Percentiles rank a stretch among this genome's conserved stretches.
phyloP scores from a whole-genome alignment of 2,888 invertebrate genomes.

The Thecocarcelia acutangulata region DNA sequence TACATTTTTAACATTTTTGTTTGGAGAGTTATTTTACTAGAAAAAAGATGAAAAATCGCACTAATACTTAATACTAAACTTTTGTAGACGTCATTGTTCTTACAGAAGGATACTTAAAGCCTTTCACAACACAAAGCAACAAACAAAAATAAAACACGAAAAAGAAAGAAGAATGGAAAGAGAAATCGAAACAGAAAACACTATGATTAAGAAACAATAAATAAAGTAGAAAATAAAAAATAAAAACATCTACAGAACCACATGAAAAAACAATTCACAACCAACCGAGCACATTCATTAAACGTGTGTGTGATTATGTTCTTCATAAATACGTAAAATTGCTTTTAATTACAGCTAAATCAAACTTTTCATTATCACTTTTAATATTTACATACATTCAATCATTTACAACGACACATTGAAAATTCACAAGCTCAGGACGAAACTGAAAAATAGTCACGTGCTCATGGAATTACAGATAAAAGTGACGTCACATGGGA shows the following conservation, averaged over 20 bases:
- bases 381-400: too few relatives aligned
- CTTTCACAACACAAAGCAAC: slow-evolving; percentile 30
- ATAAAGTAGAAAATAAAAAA: slow-evolving; percentile 7
- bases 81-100: slow-evolving; percentile 66
- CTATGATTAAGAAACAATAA: slow-evolving; percentile 55
- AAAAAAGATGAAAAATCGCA: slow-evolving; percentile 19
- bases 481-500: slow-evolving; percentile 38
- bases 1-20: slow-evolving; percentile 48
- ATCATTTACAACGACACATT: slow-evolving; percentile 1
- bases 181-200: background rate
- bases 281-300: too few relatives aligned
- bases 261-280: background rate
- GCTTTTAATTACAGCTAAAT: too few relatives aligned
- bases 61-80: slow-evolving; percentile 55
- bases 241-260: background rate
- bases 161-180: slow-evolving; percentile 16
- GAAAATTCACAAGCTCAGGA: background rate
- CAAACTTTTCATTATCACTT: too few relatives aligned
- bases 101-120: slow-evolving; percentile 23
- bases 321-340: too few relatives aligned
- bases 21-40: slow-evolving; percentile 51
- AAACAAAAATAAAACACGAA: slow-evolving; percentile 24
- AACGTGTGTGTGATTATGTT: too few relatives aligned
- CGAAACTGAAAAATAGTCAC: too few relatives aligned
- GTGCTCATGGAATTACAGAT: background rate